Conservation (phyloP, 2,113 vertebrate genomes). For the Tupaia chinensis region DNA sequence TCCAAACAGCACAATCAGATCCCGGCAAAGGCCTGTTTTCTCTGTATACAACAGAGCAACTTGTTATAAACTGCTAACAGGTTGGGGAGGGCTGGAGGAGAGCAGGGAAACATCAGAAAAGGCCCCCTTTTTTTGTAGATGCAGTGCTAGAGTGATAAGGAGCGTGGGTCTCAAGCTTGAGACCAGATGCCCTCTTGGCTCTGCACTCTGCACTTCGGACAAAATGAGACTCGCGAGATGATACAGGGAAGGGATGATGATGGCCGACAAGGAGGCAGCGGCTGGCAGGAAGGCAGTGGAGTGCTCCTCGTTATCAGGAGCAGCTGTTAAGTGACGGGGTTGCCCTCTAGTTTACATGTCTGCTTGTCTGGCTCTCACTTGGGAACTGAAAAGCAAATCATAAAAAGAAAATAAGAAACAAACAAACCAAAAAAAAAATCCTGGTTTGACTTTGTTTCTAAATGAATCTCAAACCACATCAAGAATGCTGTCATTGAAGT, state of each 20-base stretch:
- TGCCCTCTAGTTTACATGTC: slow-evolving; percentile 81
- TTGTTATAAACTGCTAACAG: slow-evolving; percentile 76
- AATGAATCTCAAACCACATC: slow-evolving; percentile 82
- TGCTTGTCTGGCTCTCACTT: slow-evolving; percentile 84
- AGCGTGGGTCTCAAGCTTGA: slow-evolving; percentile 73
- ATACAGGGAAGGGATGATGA: slow-evolving; percentile 79
- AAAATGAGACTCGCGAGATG: slow-evolving; percentile 83
- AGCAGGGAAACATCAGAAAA: background rate
- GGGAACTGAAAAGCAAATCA: slow-evolving; percentile 53
- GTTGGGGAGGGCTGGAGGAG: background rate
- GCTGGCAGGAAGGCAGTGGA: slow-evolving; percentile 83
- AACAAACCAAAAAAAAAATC: background rate
- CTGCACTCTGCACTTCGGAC: slow-evolving; percentile 83
- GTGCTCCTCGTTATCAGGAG: slow-evolving; percentile 87
- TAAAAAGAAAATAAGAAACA: background rate
- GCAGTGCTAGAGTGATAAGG: slow-evolving; percentile 78
- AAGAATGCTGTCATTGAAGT: slow-evolving; percentile 77
- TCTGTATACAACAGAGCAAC: slow-evolving; percentile 80
- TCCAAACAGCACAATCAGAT: slow-evolving; percentile 77
- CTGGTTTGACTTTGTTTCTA: slow-evolving; percentile 83
- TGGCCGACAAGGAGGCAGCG: slow-evolving; percentile 83
- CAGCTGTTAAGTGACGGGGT: slow-evolving; percentile 88
- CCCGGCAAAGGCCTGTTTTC: slow-evolving; percentile 74
- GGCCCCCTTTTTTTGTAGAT: slow-evolving; percentile 66
- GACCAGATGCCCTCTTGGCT: slow-evolving; percentile 83